Evolutionary conservation across 2,797 vertebrate species (phyloP), one percentile per base, ranked within the genome.

Genomic region (Crenuchus spilurus): DNA sequence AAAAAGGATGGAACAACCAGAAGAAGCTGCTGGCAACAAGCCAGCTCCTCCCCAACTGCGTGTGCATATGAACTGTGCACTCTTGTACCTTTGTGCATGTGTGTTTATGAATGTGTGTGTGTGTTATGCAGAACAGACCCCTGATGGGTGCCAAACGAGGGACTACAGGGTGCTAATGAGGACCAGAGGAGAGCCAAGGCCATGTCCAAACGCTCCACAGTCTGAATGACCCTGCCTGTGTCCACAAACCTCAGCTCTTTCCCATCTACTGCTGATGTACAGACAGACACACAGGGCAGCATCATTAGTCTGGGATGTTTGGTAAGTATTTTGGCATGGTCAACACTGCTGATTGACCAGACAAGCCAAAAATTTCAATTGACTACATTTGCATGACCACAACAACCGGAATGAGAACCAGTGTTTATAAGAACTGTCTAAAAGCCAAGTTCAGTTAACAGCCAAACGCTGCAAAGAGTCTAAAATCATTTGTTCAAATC

Each of bases 121-220:
- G 20, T 9, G 60, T 24, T 8, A 37, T 67, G 54, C 52, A 67
- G 48, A 67, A 55, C 62, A 72, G 61, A 60, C 67, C 62, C 70
- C 65, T 7, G 31, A 55, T 69, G 71, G 75, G 72, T 72, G 75
- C 69, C 52, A 83, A 81, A 75, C 69, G 63, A 79, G 31, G 48
- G 48, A 70, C 74, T 68, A 39, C 72, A 75, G 71, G 69, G 70
- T 51, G 35, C 73, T 79, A 81, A 81, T 77, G 67, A 83, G 76
- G 35, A 81, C 20, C 72, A 67, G 54, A 64, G 44, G 35, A 54
- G 30, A 71, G 71, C 64, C 62, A 75, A 66, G 18, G 33, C n/a
- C 46, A 70, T 63, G 71, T 51, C 65, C 75, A 68, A 75, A 57
- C 31, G 35, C 60, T 54, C 37, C 60, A 65, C 41, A 37, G 39